phyloP scores from a whole-genome alignment of 37 sponge, comb jelly and placozoan species.

The Aplysina aerophoba region DNA sequence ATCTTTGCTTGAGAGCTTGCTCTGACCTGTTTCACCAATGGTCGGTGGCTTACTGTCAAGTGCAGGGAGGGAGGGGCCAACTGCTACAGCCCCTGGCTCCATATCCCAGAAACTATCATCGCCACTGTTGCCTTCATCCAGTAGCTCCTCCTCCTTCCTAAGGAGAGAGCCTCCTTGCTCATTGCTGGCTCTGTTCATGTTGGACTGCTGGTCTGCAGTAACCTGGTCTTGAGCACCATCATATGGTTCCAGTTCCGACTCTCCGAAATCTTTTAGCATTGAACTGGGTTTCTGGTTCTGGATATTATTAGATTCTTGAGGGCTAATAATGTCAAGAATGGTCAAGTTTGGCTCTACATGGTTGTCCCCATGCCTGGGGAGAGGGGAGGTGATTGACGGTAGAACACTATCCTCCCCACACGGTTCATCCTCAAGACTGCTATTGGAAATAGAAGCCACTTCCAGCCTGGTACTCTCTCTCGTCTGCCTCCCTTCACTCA shows the following conservation, averaged over 20 bases:
- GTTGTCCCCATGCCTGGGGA: background rate
- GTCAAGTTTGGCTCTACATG: background rate
- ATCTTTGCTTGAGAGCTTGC: background rate
- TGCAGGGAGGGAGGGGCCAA: background rate
- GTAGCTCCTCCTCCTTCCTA: too few species aligned
- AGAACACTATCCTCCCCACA: background rate
- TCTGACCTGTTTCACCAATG: background rate
- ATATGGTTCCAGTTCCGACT: too few species aligned
- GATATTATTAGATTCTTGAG: background rate
- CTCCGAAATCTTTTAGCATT: too few species aligned
- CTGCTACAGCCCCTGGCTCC: background rate
- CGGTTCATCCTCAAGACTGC: background rate
- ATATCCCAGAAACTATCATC: slow-evolving; percentile 5
- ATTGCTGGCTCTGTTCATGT: too few species aligned
- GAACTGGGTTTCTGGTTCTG: too few species aligned
- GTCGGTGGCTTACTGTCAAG: background rate
- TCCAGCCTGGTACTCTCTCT: too few species aligned
- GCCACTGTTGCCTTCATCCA: too few species aligned
- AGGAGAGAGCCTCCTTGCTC: too few species aligned
- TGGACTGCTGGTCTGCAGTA: too few species aligned
- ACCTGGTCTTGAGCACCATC: too few species aligned
- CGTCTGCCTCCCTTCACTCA: too few species aligned
- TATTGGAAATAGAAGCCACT: background rate
- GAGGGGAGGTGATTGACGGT: background rate
- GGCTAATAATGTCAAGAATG: slow-evolving; percentile 1